These are phyloP conservation scores for Eupeodes luniger DNA, from an alignment of 2,888 invertebrate genomes.

Conservation along the genomic window DNA sequence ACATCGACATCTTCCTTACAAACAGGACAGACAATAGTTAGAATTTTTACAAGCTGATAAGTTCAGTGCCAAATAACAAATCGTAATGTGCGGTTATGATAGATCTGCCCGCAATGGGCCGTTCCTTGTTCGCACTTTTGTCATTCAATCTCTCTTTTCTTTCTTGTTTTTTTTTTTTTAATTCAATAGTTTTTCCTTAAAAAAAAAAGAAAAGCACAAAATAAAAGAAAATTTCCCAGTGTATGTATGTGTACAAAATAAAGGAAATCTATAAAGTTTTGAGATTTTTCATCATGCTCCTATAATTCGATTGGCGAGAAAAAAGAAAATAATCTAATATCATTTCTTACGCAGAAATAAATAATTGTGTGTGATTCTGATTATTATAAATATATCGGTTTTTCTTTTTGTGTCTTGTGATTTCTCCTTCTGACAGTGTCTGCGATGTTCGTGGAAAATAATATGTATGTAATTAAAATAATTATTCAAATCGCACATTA, in stretches of 20 bases:
- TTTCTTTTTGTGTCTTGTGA: background rate
- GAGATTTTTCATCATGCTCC: slow-evolving; percentile 39
- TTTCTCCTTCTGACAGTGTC: slow-evolving; percentile 7
- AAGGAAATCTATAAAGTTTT: slow-evolving; percentile 26
- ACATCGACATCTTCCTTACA: slow-evolving; percentile 62
- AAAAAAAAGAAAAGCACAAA: slow-evolving; percentile 6
- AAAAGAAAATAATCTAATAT: slow-evolving; percentile 42
- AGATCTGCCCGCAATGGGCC: slow-evolving; percentile 77
- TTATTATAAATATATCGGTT: slow-evolving; percentile 49
- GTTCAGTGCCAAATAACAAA: slow-evolving; percentile 83
- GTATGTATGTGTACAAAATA: slow-evolving; percentile 27
- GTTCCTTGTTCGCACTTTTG: slow-evolving; percentile 73
- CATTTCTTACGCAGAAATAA: slow-evolving; percentile 48
- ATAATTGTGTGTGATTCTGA: slow-evolving; percentile 62
- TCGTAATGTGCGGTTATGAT: slow-evolving; percentile 82
- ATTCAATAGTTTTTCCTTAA: slow-evolving; percentile 31
- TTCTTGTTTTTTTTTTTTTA: slow-evolving; percentile 57
- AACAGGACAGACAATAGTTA: slow-evolving; percentile 60
- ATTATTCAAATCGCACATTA: slow-evolving; percentile 22
- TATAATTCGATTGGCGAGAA: slow-evolving; percentile 28
- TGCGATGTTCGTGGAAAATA: slow-evolving; percentile 20
- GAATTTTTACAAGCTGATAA: slow-evolving; percentile 76
- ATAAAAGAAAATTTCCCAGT: slow-evolving; percentile 25
- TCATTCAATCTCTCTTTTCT: slow-evolving; percentile 67
- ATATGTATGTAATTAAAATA: slow-evolving; percentile 22